Evolutionary conservation across 2,113 vertebrate genomes (phyloP).

Genomic region (Diphyllodes magnificus): DNA sequence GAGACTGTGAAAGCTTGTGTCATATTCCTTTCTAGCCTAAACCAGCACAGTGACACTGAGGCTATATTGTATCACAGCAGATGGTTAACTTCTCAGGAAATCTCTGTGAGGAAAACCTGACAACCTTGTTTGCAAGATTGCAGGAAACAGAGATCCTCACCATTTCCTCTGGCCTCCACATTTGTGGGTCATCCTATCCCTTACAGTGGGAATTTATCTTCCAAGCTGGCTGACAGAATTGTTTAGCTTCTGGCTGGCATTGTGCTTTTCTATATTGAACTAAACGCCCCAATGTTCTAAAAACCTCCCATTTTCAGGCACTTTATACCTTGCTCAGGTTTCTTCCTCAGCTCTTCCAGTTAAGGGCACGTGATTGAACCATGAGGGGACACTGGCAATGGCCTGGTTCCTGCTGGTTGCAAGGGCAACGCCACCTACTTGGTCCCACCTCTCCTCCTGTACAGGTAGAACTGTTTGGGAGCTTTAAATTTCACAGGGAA

Average conservation of each 20-base stretch:
- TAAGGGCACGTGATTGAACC: accelerated
- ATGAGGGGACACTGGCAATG: not conserved
- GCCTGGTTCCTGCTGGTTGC: not conserved
- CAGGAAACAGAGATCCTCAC: not conserved
- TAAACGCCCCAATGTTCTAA: not conserved
- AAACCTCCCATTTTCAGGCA: not conserved
- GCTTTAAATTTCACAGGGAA: not conserved
- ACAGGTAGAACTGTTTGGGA: accelerated
- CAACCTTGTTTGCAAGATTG: not conserved
- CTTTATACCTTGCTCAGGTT: not conserved
- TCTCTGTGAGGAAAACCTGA: not conserved
- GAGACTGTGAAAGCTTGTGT: not conserved
- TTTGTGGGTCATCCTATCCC: not conserved
- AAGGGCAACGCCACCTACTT: not conserved
- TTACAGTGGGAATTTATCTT: not conserved
- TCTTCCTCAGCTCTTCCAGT: not conserved
- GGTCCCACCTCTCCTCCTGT: not conserved
- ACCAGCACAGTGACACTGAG: not conserved
- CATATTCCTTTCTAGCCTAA: not conserved
- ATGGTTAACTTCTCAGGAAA: not conserved
- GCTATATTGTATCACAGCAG: not conserved
- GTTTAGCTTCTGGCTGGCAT: not conserved
- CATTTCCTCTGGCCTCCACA: not conserved
- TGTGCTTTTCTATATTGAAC: not conserved
- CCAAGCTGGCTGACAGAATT: not conserved